Evolutionary conservation across 2,797 vertebrate species (phyloP), one percentile per base, ranked within the genome.

Genomic region (Myotis myotis): DNA sequence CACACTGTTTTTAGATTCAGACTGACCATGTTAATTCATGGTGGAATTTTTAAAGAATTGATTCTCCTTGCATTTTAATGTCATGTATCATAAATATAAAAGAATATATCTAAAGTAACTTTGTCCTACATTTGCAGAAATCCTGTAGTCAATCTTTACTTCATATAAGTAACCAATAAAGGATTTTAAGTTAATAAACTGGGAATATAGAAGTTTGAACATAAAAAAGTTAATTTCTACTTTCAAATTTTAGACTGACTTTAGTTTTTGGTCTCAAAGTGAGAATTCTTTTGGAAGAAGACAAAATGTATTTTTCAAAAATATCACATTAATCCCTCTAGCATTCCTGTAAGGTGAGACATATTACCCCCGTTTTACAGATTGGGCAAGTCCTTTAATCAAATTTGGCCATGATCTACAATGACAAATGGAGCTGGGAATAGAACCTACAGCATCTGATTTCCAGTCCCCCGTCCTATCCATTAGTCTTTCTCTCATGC

Each of bases 311-410:
- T 36, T 68, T 68, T 68, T 19, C 19, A 11, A 47, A 68, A 17
- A 74, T 68, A 91, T 33, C 57, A 49, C 78, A 94, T 44, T 87
- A 92, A 88, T 74, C 44, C 74, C 28, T 84, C 17, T 28, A 94
- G 55, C 19, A 88, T 79, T 36, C 25, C 81, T 78, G 12, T 55
- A 95, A 95, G 17, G 28, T 86, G 17, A 96, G 36, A 79, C 64
- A 78, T 72, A 88, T 55, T 81, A 88, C 55, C 47, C 70, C 70
- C 10, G 0, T 83, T 91, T 93, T 79, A 92, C 20, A 86, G 83
- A 94, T 47, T 90, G 36, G 55, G 64, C 62, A 91, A 93, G 41
- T 95, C 88, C 72, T 83, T 94, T 95, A 89, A 82, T 86, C 51
- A 95, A 95, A 91, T 91, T 90, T 74, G 44, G 12, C 70, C 66